Conservation (phyloP, 2,797 vertebrate species). For the Phyllotis vaccarum region DNA sequence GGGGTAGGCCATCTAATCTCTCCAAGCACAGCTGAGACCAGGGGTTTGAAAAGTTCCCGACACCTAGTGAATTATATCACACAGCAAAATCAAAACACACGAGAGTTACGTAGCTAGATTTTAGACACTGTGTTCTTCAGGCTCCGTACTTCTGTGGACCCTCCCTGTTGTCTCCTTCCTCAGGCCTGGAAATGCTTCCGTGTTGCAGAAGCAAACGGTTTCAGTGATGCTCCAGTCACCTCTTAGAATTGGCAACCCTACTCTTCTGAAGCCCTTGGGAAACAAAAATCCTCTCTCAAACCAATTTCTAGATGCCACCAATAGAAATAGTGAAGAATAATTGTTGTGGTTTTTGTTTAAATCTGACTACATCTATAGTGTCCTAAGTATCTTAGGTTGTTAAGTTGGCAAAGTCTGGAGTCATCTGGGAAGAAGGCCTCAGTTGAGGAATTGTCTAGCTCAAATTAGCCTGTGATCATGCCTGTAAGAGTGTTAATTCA, state of each 20-base stretch:
- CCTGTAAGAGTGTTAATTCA: background rate
- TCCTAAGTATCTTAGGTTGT: background rate
- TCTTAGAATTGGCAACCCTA: background rate
- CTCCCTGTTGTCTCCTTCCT: background rate
- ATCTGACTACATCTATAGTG: background rate
- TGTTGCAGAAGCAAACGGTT: background rate
- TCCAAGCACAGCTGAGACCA: conserved; percentile 4
- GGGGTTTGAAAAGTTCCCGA: background rate
- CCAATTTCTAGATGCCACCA: background rate
- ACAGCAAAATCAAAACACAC: background rate
- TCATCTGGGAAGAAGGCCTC: background rate
- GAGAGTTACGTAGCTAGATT: background rate
- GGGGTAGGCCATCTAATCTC: background rate
- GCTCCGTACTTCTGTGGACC: background rate
- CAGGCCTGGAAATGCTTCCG: no score
- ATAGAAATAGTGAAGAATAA: background rate
- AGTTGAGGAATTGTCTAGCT: background rate
- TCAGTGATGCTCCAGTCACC: accelerated
- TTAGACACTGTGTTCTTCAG: no score
- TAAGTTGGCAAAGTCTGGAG: background rate
- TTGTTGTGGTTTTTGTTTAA: background rate
- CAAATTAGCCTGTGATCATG: background rate
- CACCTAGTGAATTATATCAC: background rate
- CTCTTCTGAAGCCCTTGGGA: background rate
- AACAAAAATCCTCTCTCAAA: background rate